Conservation (phyloP, 2,888 invertebrate genomes). For the Pimpla rufipes region DNA sequence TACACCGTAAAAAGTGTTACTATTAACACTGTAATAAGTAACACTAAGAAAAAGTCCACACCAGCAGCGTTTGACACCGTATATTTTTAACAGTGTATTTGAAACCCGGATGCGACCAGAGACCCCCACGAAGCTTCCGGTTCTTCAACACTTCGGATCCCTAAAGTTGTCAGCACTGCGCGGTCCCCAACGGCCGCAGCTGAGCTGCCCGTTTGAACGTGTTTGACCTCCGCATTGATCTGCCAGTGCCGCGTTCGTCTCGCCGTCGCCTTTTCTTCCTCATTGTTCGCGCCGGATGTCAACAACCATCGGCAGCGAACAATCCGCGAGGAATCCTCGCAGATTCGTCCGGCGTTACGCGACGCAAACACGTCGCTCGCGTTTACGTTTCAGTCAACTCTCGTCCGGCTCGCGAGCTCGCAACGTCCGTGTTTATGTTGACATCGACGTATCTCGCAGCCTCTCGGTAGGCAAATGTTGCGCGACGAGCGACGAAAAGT, state of each 20-base stretch:
- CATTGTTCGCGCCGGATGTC: background rate
- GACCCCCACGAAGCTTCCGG: background rate
- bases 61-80: too few species aligned
- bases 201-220: conserved; percentile 15
- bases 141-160: background rate
- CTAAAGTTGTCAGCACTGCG: conserved; percentile 4
- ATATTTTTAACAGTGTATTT: background rate
- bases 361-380: background rate
- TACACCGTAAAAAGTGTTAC: too few species aligned
- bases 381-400: conserved; percentile 32
- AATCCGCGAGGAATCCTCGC: background rate
- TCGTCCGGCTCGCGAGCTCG: background rate
- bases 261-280: conserved; percentile 1
- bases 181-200: conserved; percentile 26
- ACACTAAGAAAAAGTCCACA: too few species aligned
- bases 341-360: background rate
- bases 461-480: background rate
- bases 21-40: too few species aligned
- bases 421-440: conserved; percentile 44
- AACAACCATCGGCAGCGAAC: background rate
- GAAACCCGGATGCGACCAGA: background rate
- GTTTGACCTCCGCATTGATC: conserved; percentile 18
- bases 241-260: conserved; percentile 2
- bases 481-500: conserved; percentile 12
- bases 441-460: conserved; percentile 37